Percentiles rank a stretch among this genome's conserved stretches.
phyloP scores from a whole-genome alignment of 1,140 invertebrate species.

The Polyergus mexicanus region DNA sequence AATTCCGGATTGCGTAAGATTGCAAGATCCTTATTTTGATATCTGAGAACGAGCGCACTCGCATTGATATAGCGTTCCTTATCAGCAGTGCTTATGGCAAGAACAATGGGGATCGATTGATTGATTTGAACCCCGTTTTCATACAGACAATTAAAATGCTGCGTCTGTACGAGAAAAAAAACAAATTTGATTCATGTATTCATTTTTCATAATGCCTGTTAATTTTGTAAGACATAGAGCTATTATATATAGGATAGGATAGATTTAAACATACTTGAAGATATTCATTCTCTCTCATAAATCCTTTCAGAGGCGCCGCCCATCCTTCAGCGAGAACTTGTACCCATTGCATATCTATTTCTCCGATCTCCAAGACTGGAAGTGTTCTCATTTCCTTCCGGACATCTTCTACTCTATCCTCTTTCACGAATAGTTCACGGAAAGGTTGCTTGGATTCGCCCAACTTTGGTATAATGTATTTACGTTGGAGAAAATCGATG shows the following conservation, averaged over 20 bases:
- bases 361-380: conserved; percentile 90
- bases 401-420: conserved; percentile 88
- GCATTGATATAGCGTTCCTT: conserved; percentile 91
- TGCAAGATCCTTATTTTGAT: conserved; percentile 92
- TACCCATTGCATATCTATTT: conserved; percentile 98
- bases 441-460: conserved; percentile 87
- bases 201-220: neutral
- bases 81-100: conserved; percentile 91
- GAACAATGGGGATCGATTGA: conserved; percentile 97
- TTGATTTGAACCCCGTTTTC: conserved; percentile 89
- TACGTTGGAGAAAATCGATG: conserved; percentile 91
- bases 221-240: neutral
- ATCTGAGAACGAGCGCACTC: conserved; percentile 89
- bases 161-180: conserved; percentile 81
- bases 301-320: conserved; percentile 97
- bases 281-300: conserved; percentile 98
- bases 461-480: conserved; percentile 87
- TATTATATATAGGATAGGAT: neutral
- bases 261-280: conserved; percentile 86
- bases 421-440: conserved; percentile 94
- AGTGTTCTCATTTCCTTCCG: conserved; percentile 90
- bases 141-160: conserved; percentile 96
- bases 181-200: neutral
- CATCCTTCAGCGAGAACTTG: conserved; percentile 98
- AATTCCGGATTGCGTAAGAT: conserved; percentile 96